Base-by-base conservation (phyloP, 1,140 invertebrate genomes). In the Nasonia longicornis region DNA sequence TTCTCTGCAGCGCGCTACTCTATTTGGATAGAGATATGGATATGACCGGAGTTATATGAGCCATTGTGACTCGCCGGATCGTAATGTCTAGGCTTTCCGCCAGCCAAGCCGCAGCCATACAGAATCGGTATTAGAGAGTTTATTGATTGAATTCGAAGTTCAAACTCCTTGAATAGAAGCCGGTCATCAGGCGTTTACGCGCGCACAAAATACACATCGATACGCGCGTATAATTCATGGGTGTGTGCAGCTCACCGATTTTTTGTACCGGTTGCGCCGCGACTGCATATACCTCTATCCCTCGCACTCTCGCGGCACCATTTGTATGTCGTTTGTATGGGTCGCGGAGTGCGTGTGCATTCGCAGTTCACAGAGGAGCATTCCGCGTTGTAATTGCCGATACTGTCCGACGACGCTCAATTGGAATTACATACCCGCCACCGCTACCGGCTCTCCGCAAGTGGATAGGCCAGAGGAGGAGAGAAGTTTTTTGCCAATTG, bases 361-460 rank as follows among this genome's bases (percentile, higher is more conserved):
- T n/a, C 52, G 52, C 4, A 6, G 31, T 31, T 0, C 31, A 31
- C 1, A 48, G 26, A 74, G 72, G 16, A 8, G 48, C 58, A 35
- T 78, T 73, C n/a, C 52, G n/a, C n/a, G 2, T 63, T 64, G 77
- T 79, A 73, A 73, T 79, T 73, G 70, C 35, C 35, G 66, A 58
- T 63, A 66, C 31, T 73, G 35, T 79, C 52, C 52, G 22, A 64
- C 52, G 69, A 58, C 70, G n/a, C 35, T 79, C 78, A 66, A 63
- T 71, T 79, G 77, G 29, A 79, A 79, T 79, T 72, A 79, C 48
- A 66, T 29, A 63, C 69, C 64, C 20, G 22, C 35, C 20, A 66
- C 22, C 16, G 8, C 73, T 10, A 58, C 20, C 16, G n/a, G 72
- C 16, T 85, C 69, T 16, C 35, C 3, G 26, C 12, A 35, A 1